Conservation (phyloP, 2,888 invertebrate genomes). For the Micoletzkya japonica region DNA sequence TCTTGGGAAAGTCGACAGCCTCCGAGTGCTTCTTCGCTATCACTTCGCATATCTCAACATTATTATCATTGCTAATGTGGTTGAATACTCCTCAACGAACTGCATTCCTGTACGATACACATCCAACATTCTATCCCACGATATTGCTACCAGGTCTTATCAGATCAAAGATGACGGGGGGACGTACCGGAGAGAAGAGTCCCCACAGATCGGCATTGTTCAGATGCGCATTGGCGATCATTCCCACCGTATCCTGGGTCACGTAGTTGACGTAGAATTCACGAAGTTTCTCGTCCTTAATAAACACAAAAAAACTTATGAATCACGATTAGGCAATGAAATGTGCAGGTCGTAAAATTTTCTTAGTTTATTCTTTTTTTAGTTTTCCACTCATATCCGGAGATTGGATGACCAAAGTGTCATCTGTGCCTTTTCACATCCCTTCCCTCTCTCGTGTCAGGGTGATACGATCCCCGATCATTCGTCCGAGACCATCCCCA, state of each 20-base stretch:
- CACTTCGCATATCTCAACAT: slow-evolving; percentile 44
- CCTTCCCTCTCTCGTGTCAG: no score
- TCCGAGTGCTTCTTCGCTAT: slow-evolving; percentile 59
- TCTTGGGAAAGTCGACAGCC: slow-evolving; percentile 64
- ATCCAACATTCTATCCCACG: no score
- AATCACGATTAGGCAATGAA: neutral
- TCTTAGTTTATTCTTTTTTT: neutral
- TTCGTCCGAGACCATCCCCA: no score
- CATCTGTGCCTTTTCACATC: no score
- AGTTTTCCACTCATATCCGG: neutral
- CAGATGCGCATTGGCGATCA: slow-evolving; percentile 62
- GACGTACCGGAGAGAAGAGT: slow-evolving; percentile 43
- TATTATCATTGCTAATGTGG: no score
- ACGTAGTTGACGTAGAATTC: slow-evolving; percentile 64
- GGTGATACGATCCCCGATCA: no score
- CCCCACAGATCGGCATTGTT: slow-evolving; percentile 62
- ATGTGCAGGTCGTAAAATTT: neutral
- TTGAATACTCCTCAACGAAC: no score
- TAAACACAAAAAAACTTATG: no score
- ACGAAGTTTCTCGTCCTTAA: slow-evolving; percentile 42
- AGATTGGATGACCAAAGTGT: neutral
- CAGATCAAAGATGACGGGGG: no score
- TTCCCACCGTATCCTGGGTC: slow-evolving; percentile 61
- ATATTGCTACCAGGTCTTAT: no score
- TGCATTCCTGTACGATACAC: no score